Evolutionary conservation across 2,888 invertebrate genomes (phyloP), one percentile per base, ranked within the genome.

Genomic region (Drosophila paramelanica): DNA sequence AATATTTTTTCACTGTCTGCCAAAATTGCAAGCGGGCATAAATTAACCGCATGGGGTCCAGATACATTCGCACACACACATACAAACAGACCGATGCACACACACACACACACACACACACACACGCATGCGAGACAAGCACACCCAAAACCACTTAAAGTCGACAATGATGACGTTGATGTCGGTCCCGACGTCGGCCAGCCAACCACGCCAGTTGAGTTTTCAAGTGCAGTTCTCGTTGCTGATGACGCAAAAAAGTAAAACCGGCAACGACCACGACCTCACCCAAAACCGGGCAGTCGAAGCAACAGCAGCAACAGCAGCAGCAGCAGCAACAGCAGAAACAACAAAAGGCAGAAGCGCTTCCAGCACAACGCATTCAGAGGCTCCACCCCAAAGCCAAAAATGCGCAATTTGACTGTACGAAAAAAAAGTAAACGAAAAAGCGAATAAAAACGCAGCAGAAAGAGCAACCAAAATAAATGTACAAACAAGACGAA

Each of bases 41-140:
- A 88, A 81, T 80, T 81, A 83, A 88, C 80, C 79, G 85, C 85
- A 86, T 89, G 85, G 88, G 85, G 85, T 86, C 89, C 89, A 88
- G 76, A 87, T 69, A 75, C 65, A 67, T 57, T 57, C 69, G 45
- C 65, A 72, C 70, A 66, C 62, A 71, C 49, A 70, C 50, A 64
- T 45, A 65, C 65, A 55, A 25, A 68, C 58, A 73, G 50, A 74
- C 49, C 68, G 51, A 60, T 27, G 38, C 36, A 17, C 70, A 66
- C 62, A 71, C 49, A 70, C 47, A 62, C 45, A 58, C 57, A 69
- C 42, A 73, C 50, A 69, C 46, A 62, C 23, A 50, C 27, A 67
- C 65, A 55, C 38, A 69, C 65, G 70, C 80, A 74, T 68, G 73
- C 66, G 75, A 77, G 82, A 73, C 72, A 77, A 86, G 81, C 79